Base-by-base conservation (phyloP, 2,888 invertebrate species). In the Platycheirus rosarum region DNA sequence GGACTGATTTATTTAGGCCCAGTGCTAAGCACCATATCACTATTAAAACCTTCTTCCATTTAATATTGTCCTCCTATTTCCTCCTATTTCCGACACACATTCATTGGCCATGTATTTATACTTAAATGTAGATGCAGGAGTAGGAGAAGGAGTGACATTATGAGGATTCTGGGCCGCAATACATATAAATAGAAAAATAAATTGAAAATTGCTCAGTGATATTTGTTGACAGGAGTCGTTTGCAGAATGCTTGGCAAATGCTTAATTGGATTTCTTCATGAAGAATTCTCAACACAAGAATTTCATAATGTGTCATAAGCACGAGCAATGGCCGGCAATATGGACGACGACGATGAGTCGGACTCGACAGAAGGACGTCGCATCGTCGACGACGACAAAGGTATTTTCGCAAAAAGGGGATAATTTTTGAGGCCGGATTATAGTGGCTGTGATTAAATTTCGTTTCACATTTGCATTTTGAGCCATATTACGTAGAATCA, bases 161-260 rank as follows among this genome's bases (percentile, higher is more conserved):
- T 73, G 68, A 68, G 68, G 62, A 68, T 68, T 78, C 48, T 68
- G 48, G 63, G 55, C 55, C 68, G 32, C 48, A 62, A 55, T 37
- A 51, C 60, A 65, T 74, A 76, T 57, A 76, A 66, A 70, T 66
- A 66, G 62, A 62, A 66, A 80, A 76, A 76, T 80, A 66, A 80
- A 80, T 80, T 80, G 70, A 80, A 80, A 80, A 80, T 76, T 80
- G 65, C 66, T 80, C 51, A 60, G 76, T 76, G 76, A 76, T 80
- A 71, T 76, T 76, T 76, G 80, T 80, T 80, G 76, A 71, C 76
- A 76, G 75, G 66, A 80, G 65, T 76, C 80, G 66, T 80, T 66
- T 75, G 51, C 80, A 80, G 80, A 71, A 76, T 76, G 66, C 76
- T 62, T 71, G 65, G 66, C 70, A 55, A 76, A 76, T 66, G 70